phyloP scores from a whole-genome alignment of 92 coral and sea anemone genomes.

The Ricordea florida region DNA sequence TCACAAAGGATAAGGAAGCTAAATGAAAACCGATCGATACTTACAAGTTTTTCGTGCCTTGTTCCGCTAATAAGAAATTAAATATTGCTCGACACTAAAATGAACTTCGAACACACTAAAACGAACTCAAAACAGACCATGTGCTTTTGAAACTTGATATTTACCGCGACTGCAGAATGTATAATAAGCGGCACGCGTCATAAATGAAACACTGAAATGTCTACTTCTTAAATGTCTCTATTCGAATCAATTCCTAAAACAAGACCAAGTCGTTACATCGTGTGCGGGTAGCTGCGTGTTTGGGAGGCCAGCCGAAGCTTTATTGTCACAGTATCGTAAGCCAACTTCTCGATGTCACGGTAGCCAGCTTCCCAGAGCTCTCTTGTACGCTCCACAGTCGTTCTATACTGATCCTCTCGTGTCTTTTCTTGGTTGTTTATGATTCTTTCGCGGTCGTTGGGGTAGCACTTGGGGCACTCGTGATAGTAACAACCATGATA shows the following conservation, averaged over 20 bases:
- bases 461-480: conserved; percentile 6
- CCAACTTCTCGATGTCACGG: not conserved
- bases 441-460: not conserved
- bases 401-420: not conserved
- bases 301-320: no score
- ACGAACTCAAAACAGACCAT: not conserved
- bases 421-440: not conserved
- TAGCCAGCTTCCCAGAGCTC: not conserved
- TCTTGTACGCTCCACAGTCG: no score
- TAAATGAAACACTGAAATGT: no score
- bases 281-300: not conserved
- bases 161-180: not conserved
- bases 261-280: no score
- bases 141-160: not conserved
- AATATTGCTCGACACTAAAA: not conserved
- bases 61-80: not conserved
- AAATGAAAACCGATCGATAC: not conserved
- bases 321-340: no score
- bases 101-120: not conserved
- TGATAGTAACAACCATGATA: conserved; percentile 3
- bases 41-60: not conserved
- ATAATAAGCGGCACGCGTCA: not conserved
- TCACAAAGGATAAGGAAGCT: no score
- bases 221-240: no score
- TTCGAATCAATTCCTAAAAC: no score